phyloP scores from a whole-genome alignment of 2,888 invertebrate genomes.

The Erynnis tages region DNA sequence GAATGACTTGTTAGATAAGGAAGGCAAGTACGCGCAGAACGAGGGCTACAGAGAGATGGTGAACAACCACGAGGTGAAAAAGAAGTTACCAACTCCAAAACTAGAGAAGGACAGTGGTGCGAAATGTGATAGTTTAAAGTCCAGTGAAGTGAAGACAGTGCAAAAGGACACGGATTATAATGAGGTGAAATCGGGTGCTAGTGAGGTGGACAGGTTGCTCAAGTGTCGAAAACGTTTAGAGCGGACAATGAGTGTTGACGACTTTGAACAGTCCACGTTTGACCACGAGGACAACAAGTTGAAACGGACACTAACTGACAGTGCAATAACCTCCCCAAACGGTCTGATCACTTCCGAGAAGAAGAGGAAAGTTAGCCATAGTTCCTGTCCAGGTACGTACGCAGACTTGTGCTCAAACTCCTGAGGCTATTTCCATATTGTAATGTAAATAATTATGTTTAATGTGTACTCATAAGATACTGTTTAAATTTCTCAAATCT shows the following conservation, averaged over 20 bases:
- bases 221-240: conserved; percentile 65
- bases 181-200: conserved; percentile 61
- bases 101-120: conserved; percentile 54
- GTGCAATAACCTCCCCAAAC: conserved; percentile 77
- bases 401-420: conserved; percentile 30
- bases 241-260: conserved; percentile 66
- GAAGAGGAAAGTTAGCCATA: conserved; percentile 83
- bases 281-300: conserved; percentile 50
- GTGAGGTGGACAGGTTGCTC: conserved; percentile 65
- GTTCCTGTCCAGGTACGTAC: conserved; percentile 75
- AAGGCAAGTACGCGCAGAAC: conserved; percentile 77
- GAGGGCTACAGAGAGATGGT: conserved; percentile 75
- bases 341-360: conserved; percentile 84
- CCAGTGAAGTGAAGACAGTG: conserved; percentile 64
- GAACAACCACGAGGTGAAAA: conserved; percentile 69
- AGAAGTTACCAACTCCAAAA: conserved; percentile 70
- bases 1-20: conserved; percentile 80
- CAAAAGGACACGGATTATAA: conserved; percentile 60
- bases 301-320: conserved; percentile 73
- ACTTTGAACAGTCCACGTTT: conserved; percentile 37
- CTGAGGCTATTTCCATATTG: conserved; percentile 19
- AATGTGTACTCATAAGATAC: no score
- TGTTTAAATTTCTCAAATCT: no score
- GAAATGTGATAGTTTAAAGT: conserved; percentile 64
- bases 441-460: no score